Base-by-base conservation (phyloP, 23 tunicate species). In the Trididemnum clinides region DNA sequence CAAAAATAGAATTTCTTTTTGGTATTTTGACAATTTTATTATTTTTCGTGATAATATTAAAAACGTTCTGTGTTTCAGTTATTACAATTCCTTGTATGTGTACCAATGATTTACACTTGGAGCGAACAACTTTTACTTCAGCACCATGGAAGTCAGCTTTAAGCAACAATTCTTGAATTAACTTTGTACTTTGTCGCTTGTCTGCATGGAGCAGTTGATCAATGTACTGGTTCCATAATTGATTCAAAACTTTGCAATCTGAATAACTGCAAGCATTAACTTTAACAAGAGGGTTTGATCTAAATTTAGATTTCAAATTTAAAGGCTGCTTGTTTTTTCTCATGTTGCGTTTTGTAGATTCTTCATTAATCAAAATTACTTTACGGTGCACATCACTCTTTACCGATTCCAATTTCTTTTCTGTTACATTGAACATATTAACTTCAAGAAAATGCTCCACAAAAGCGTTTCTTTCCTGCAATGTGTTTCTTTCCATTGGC, bases 111-210 rank as follows among this genome's bases (percentile, higher is more conserved):
- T 58, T 63, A 37, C 87, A 82, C 19, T 51, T 79, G 0, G 85
- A 69, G 25, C 19, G 30, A 19, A 51, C 85, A 1, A 88, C 87
- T 27, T 18, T 33, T 62, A 88, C 38, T 2, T 20, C 28, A 22
- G 92, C 92, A 18, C 92, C 92, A 64, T 88, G 92, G 18, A 71
- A 70, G 33, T 88, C 92, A 33, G 83, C 92, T 63, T 88, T 88
- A 28, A 88, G 38, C 34, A 88, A 19, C 27, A 82, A 21, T 10
- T 82, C 87, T 82, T 88, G 92, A 18, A 51, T 29, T 0, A 51
- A 25, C 32, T 81, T 87, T 10, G 23, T 34, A 49, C 80, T 73
- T 4, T n/a, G 20, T 4, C 66, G 3, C 3, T 28, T n/a, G 22
- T 4, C n/a, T n/a, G n/a, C n/a, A n/a, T n/a, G 5, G 5, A 59